A percentile compares a stretch with the other conserved stretches of the same genome.
Evolutionary conservation across 2,797 vertebrate species (phyloP).

Genomic region (Sebastes miniatus): DNA sequence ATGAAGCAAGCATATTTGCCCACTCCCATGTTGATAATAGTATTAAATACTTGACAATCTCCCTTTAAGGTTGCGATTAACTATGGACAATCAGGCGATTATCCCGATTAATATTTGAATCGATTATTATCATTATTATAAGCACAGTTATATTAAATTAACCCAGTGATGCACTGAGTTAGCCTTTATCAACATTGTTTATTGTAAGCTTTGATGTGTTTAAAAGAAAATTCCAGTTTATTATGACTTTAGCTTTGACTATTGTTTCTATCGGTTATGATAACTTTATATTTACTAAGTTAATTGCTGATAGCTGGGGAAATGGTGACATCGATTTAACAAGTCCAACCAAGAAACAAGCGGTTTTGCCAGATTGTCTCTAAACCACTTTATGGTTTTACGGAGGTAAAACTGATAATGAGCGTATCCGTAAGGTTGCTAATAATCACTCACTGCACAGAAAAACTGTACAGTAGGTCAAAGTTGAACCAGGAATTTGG

Average conservation of each 20-base stretch:
- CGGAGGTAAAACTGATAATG: not conserved
- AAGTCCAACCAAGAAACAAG: not conserved
- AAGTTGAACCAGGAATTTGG: no score
- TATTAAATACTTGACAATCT: no score
- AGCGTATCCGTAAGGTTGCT: not conserved
- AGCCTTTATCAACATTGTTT: not conserved
- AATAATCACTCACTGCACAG: not conserved
- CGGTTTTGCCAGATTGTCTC: not conserved
- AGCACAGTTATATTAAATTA: not conserved
- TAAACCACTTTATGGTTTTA: not conserved
- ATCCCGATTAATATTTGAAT: no score
- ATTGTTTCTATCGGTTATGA: not conserved
- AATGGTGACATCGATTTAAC: not conserved
- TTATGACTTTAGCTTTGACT: not conserved
- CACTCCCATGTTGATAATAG: no score
- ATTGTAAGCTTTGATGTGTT: not conserved
- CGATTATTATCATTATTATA: no score
- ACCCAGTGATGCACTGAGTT: not conserved
- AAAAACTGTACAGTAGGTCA: no score
- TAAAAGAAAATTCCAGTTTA: not conserved
- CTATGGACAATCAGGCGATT: no score
- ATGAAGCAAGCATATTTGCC: no score
- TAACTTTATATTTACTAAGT: not conserved
- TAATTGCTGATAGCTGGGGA: not conserved
- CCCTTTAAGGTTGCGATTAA: no score